Percentiles rank a stretch among this genome's conserved stretches.
These are phyloP conservation scores for Drosophila aff. DNA, from an alignment of 1,140 invertebrate species.

Conservation along the genomic window DNA sequence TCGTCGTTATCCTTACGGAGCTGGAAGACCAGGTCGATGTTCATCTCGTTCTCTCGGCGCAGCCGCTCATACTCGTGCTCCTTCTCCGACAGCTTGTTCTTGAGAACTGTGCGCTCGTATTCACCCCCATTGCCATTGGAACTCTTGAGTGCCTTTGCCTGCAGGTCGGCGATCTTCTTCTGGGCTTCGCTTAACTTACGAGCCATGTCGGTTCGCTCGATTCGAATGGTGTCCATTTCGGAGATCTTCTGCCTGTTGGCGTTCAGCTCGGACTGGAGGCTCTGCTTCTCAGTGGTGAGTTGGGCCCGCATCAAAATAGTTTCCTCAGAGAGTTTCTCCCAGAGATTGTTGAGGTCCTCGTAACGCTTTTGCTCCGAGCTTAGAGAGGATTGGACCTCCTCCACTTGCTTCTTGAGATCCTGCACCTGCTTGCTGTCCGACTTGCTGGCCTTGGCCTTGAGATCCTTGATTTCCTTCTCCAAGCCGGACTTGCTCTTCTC, in stretches of 20 bases:
- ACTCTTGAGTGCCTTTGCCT: constrained; percentile 67
- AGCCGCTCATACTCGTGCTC: constrained; percentile 90
- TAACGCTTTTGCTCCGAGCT: constrained; percentile 89
- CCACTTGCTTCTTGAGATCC: constrained; percentile 88
- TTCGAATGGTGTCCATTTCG: constrained; percentile 74
- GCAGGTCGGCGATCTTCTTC: constrained; percentile 86
- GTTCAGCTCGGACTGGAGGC: constrained; percentile 86
- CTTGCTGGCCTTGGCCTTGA: constrained; percentile 86
- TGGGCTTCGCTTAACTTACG: constrained; percentile 89
- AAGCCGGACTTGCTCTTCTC: constrained; percentile 85
- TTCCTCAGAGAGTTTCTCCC: constrained; percentile 93
- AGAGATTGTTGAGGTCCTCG: constrained; percentile 92
- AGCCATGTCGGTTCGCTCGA: constrained; percentile 85
- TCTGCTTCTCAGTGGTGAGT: constrained; percentile 91
- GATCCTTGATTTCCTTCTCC: constrained; percentile 86
- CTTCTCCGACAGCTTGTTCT: constrained; percentile 90
- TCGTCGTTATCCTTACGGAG: constrained; percentile 92
- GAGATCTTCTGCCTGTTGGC: constrained; percentile 65
- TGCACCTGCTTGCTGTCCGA: constrained; percentile 86
- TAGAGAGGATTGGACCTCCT: constrained; percentile 88
- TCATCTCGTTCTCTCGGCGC: constrained; percentile 90
- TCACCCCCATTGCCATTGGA: constrained; percentile 86
- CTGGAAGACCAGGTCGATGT: constrained; percentile 90
- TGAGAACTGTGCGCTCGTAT: constrained; percentile 89
- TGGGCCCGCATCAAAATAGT: constrained; percentile 92